Conservation (phyloP, 2,113 vertebrate species). For the Trichechus manatus region DNA sequence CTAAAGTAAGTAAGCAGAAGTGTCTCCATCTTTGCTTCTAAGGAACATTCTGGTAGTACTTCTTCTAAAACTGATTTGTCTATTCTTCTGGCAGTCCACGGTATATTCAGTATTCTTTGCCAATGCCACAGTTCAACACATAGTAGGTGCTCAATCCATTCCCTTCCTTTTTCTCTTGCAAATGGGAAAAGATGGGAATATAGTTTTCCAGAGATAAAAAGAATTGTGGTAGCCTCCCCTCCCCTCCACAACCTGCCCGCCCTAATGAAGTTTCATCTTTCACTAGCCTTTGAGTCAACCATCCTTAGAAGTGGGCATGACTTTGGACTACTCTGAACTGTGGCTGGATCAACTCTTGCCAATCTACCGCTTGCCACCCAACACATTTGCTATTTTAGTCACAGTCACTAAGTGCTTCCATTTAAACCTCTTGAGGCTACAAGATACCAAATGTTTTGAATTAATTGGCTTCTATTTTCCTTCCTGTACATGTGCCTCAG, state of each 20-base stretch:
- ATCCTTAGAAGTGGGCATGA: neutral
- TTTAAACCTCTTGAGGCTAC: conserved; percentile 82
- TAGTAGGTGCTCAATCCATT: rapidly evolving
- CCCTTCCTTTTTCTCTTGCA: neutral
- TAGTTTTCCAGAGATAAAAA: neutral
- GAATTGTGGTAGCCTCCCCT: neutral
- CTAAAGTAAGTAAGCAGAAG: neutral
- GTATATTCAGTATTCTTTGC: neutral
- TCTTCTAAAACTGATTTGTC: neutral
- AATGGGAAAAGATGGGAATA: neutral
- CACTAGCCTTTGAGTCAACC: neutral
- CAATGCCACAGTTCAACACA: neutral
- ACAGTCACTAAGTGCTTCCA: conserved; percentile 74
- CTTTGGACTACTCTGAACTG: too few relatives aligned
- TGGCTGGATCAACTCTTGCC: neutral
- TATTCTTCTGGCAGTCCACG: neutral
- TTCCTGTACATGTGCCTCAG: conserved; percentile 75
- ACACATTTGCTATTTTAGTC: conserved; percentile 59
- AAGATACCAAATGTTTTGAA: conserved; percentile 85
- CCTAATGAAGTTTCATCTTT: neutral
- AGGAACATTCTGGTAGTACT: neutral
- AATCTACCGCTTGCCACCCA: neutral
- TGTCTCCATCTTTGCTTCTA: neutral
- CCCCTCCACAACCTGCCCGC: neutral
- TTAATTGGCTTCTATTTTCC: conserved; percentile 85